Conservation (phyloP, 2,797 vertebrate genomes). For the Eulemur albifrons region DNA sequence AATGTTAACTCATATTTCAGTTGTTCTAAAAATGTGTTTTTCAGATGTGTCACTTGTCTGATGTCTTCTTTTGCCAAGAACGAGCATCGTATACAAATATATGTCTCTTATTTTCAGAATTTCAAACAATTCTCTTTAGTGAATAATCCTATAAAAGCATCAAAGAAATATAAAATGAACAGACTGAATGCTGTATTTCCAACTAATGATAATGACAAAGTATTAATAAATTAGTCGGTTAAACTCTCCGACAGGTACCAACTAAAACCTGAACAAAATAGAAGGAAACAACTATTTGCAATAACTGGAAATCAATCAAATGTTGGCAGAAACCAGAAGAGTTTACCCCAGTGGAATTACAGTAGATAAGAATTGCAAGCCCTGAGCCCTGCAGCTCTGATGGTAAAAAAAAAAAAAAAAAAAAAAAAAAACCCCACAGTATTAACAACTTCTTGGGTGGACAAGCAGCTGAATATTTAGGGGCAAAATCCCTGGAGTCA, state of each 20-base stretch:
- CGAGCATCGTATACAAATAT: neutral
- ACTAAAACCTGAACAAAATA: constrained; percentile 17
- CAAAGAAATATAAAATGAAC: constrained; percentile 47
- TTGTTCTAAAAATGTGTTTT: constrained; percentile 30
- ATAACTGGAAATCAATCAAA: neutral
- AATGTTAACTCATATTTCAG: neutral
- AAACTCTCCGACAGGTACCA: neutral
- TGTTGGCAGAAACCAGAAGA: neutral
- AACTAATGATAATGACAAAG: constrained; percentile 8
- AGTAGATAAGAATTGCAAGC: neutral
- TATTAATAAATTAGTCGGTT: neutral
- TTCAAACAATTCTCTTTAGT: constrained; percentile 31
- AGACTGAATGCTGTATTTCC: neutral
- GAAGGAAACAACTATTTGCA: constrained; percentile 44
- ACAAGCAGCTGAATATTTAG: neutral
- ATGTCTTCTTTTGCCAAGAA: constrained; percentile 11
- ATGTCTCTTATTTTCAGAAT: neutral
- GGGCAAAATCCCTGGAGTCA: neutral
- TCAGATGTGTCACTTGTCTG: neutral
- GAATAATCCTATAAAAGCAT: constrained; percentile 18
- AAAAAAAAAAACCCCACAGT: no score
- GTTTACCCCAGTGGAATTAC: neutral
- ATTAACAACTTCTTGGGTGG: neutral
- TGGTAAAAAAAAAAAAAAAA: neutral
- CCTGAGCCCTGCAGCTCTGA: neutral